Evolutionary conservation across 2,888 invertebrate species (phyloP).

Genomic region (Drosophila putrida): DNA sequence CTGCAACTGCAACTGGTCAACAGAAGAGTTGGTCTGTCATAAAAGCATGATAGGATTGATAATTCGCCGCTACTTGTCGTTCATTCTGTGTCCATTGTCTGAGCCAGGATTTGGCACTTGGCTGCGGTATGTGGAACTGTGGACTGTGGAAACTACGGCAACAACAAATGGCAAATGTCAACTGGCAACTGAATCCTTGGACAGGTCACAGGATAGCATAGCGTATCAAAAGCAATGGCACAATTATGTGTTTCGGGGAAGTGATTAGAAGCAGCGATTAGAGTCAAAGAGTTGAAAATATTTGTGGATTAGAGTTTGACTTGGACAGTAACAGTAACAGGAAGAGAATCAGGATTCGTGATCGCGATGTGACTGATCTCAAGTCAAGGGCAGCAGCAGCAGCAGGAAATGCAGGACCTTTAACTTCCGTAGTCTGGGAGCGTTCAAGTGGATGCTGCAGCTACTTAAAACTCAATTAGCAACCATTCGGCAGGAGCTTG

Average conservation of each 20-base stretch:
- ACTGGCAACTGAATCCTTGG: constrained; percentile 2
- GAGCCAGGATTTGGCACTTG: constrained; percentile 70
- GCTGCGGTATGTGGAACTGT: constrained; percentile 60
- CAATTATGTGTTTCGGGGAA: constrained; percentile 77
- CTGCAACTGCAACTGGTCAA: too few species aligned
- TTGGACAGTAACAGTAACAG: constrained; percentile 7
- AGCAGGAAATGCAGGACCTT: constrained; percentile 61
- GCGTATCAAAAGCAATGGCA: constrained; percentile 62
- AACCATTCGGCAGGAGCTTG: constrained; percentile 40
- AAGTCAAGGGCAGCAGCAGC: constrained; percentile 59
- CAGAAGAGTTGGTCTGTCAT: constrained; percentile 51
- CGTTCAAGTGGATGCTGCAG: constrained; percentile 69
- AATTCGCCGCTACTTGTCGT: constrained; percentile 80
- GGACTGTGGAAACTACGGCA: constrained; percentile 13
- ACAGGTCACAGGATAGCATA: constrained; percentile 21
- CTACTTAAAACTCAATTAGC: constrained; percentile 79
- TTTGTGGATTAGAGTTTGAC: constrained; percentile 68
- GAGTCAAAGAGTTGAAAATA: constrained; percentile 77
- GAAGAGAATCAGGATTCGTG: constrained; percentile 2
- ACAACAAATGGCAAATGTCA: background rate
- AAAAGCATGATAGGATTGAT: constrained; percentile 82
- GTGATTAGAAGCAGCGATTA: constrained; percentile 68
- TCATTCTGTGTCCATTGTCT: constrained; percentile 68
- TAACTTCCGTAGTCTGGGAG: constrained; percentile 58
- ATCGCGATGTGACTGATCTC: constrained; percentile 12